phyloP scores from a whole-genome alignment of 2,797 vertebrate species.

The Melanotaenia parkinsoni region DNA sequence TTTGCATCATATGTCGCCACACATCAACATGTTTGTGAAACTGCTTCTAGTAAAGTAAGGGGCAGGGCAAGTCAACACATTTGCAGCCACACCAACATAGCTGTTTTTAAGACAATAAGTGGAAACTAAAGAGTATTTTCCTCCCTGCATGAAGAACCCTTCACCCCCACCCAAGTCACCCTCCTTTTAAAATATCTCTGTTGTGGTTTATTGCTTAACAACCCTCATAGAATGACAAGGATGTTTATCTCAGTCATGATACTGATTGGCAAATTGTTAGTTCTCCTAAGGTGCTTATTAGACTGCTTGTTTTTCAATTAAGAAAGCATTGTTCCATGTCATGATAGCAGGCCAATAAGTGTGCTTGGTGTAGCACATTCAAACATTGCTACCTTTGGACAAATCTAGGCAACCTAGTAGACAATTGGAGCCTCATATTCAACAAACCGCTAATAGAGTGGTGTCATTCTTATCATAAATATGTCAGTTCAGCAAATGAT shows the following conservation, averaged over 20 bases:
- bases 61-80: neutral
- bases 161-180: neutral
- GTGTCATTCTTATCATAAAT: too few relatives aligned
- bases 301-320: constrained; percentile 9
- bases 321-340: neutral
- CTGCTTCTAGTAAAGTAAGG: too few relatives aligned
- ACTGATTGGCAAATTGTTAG: constrained; percentile 11
- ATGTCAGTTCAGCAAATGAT: too few relatives aligned
- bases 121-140: neutral
- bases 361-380: neutral
- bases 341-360: neutral
- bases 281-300: constrained; percentile 4
- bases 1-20: neutral
- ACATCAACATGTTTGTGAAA: neutral
- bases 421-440: neutral
- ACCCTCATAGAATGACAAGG: neutral
- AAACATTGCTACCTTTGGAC: neutral
- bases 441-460: neutral
- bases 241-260: neutral
- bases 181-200: neutral
- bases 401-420: neutral
- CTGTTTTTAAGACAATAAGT: neutral
- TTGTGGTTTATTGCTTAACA: neutral
- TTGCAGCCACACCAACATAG: too few relatives aligned
- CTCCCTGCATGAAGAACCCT: neutral